Conservation (phyloP, 2,797 vertebrate genomes). For the Cetoscarus ocellatus region DNA sequence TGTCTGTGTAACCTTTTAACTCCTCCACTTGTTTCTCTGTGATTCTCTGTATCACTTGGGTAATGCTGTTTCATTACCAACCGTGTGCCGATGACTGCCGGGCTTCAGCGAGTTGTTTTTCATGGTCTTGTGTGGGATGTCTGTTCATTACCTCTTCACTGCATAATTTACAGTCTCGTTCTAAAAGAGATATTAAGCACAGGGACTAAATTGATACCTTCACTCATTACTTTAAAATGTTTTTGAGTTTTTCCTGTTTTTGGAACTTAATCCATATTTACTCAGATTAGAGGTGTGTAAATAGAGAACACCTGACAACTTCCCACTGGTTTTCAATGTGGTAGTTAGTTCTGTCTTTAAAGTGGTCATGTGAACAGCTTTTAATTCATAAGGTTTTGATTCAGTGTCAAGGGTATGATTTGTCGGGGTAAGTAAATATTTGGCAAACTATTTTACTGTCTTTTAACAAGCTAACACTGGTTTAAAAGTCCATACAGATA, state of each 20-base stretch:
- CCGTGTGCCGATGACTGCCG: conserved; percentile 13
- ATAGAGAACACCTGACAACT: conserved; percentile 13
- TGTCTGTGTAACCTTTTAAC: conserved; percentile 30
- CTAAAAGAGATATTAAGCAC: conserved; percentile 36
- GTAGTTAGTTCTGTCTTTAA: conserved; percentile 14
- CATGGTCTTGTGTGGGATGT: conserved; percentile 54
- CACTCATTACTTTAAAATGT: conserved; percentile 19
- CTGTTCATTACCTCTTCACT: conserved; percentile 52
- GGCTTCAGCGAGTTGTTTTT: conserved; percentile 42
- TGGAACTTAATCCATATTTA: conserved; percentile 23
- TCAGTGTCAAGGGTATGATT: no score
- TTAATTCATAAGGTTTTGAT: no score
- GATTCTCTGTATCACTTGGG: conserved; percentile 26
- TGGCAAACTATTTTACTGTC: no score
- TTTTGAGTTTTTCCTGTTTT: no score
- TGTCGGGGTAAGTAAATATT: no score
- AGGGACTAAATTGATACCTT: conserved; percentile 35
- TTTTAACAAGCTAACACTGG: no score
- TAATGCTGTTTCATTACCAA: conserved; percentile 34
- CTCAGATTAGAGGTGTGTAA: conserved; percentile 23
- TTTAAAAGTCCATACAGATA: no score
- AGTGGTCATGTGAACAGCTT: no score
- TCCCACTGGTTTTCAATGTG: conserved; percentile 8
- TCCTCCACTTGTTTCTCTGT: conserved; percentile 27
- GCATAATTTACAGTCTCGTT: conserved; percentile 50